A percentile compares a stretch with the other conserved stretches of the same genome.
Evolutionary conservation across 2,113 vertebrate genomes (phyloP).

Genomic region (Epinephelus fuscoguttatus): DNA sequence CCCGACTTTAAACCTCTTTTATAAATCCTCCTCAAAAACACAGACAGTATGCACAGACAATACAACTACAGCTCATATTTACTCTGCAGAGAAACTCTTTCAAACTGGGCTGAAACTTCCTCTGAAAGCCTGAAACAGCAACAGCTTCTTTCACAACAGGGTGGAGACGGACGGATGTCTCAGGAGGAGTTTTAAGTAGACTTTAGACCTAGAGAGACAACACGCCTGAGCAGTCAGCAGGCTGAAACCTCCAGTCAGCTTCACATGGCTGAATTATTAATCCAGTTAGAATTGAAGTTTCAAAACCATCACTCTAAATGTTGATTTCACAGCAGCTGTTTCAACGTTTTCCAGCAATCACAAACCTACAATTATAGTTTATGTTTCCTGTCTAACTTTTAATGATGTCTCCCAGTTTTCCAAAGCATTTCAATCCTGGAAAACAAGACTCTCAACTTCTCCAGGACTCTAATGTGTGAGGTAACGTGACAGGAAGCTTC

Average conservation of each 20-base stretch:
- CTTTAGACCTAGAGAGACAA: not conserved
- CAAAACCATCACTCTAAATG: not conserved
- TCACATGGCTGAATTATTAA: not conserved
- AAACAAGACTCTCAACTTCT: not conserved
- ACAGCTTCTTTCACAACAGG: not conserved
- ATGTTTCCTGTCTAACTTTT: not conserved
- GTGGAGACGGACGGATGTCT: not conserved
- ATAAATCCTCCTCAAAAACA: not conserved
- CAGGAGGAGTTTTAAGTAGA: not conserved
- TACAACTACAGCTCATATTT: not conserved
- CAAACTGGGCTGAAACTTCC: not conserved
- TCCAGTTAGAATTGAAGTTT: not conserved
- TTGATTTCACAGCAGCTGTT: not conserved
- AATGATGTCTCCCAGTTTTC: too few relatives aligned
- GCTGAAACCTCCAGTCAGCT: not conserved
- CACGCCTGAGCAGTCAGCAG: not conserved
- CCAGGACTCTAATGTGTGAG: not conserved
- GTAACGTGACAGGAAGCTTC: not conserved
- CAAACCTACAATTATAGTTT: not conserved
- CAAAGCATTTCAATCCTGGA: not conserved
- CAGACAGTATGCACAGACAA: too few relatives aligned
- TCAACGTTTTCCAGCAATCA: not conserved
- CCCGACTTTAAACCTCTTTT: too few relatives aligned
- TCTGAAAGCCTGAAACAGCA: not conserved
- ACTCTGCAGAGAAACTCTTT: not conserved